Evolutionary conservation across 2,888 invertebrate genomes (phyloP), one percentile per base, ranked within the genome.

Genomic region (Lordiphosa andalusiaca): DNA sequence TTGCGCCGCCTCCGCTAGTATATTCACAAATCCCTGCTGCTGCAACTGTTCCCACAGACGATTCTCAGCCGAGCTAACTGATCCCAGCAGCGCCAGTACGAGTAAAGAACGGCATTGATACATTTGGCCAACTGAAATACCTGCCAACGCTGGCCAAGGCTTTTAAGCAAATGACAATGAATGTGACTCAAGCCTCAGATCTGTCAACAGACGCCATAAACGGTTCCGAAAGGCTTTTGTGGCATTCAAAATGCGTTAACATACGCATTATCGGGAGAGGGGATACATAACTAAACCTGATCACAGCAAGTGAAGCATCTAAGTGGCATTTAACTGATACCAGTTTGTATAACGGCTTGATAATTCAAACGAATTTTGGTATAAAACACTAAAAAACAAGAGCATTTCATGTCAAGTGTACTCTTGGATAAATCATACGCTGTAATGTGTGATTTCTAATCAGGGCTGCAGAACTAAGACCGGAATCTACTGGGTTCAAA

Each of bases 11-110:
- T 69, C 65, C 38, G 74, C 75, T 0, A 84, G 6, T 0, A 82
- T 25, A 55, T 81, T 81, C 9, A 56, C 50, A 3, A 84, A 23
- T 3, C 84, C 81, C 44, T 71, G 49, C 35, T 67, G 56, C 30
- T 63, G 67, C 5, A 81, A 39, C 51, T 81, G 78, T 1, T 63
- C 54, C 30, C 81, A 21, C 4, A 81, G 39, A 5, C 38, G 51
- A 7, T 53, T 58, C 36, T 36, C 49, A 38, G 50, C 61, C 1
- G 19, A 21, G 13, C 2, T 35, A 0, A 6, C 13, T 3, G 46
- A 42, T 3, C 5, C 13, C 0, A 33, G n/a, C 21, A 46, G 39
- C 9, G 33, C 10, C 3, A 60, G 7, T 3, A n/a, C 19, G 49
- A 37, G 21, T 35, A 19, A 3, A 19, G 2, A 2, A 9, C 23